Evolutionary conservation across 2,797 vertebrate genomes (phyloP), one percentile per base, ranked within the genome.

Genomic region (Xerus rutilus): DNA sequence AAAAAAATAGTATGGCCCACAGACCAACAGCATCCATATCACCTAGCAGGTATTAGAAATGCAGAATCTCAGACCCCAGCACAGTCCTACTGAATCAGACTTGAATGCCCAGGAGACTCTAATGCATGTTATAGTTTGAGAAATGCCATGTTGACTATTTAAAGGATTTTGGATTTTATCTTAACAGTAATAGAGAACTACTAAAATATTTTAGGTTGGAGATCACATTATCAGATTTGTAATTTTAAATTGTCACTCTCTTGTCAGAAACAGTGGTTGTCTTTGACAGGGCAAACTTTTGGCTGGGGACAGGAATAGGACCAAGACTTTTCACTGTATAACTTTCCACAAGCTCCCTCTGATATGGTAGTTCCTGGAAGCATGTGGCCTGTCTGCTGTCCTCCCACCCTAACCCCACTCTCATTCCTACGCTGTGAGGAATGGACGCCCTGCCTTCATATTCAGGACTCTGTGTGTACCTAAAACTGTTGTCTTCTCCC

Each of bases 161-260:
- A 65, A 93, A 87, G 69, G 83, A 83, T 74, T 88, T 91, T 76
- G 69, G 13, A 78, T 82, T 94, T 83, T 90, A 76, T 69, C 57
- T 30, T 30, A 35, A 62, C 1, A 70, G 39, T 88, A 74, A 86
- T 79, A 11, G 70, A 79, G 64, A 94, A 54, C 52, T 43, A 82
- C 39, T 32, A 69, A 77, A 81, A 87, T 89, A 93, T 78, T 91
- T 94, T 65, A 91, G 28, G 39, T 82, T 72, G 45, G 69, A 83
- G 54, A 45, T 73, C 54, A 84, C 20, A 35, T 67, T 78, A 65
- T 89, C 74, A 78, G 54, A 73, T 78, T 67, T 92, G 28, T 89
- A 20, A 45, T 76, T 89, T 93, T 52, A 92, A 86, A 59, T 78
- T 21, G 57, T 96, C 28, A 73, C 17, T 87, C 62, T 86, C 76